phyloP scores from a whole-genome alignment of 2,797 vertebrate species.

The Galaxias olidus region DNA sequence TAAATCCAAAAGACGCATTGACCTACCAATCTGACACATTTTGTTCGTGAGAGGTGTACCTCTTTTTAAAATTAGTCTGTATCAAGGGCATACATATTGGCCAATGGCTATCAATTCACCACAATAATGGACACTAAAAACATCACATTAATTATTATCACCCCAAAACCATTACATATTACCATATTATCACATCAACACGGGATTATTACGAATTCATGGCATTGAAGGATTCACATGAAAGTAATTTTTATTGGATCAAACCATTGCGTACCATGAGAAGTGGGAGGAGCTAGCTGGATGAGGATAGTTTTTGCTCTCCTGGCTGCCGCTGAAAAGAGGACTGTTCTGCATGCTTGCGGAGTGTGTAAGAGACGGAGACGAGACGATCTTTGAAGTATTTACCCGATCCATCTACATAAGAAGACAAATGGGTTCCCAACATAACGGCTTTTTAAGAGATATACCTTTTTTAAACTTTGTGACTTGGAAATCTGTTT shows the following conservation, averaged over 20 bases:
- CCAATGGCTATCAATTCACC: no score
- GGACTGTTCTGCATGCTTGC: slow-evolving; percentile 9
- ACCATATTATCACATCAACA: no score
- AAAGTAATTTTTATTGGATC: background rate
- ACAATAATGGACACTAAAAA: no score
- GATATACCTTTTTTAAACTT: slow-evolving; percentile 5
- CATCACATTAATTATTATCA: no score
- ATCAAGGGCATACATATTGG: no score
- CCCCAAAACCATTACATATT: no score
- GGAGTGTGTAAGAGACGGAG: background rate
- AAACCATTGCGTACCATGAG: slow-evolving; percentile 33
- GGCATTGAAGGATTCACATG: background rate
- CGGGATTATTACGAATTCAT: background rate
- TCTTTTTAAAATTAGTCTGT: no score
- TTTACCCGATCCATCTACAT: background rate
- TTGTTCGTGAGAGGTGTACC: no score
- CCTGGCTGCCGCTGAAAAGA: slow-evolving; percentile 24
- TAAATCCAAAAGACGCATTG: slow-evolving; percentile 37
- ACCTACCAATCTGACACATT: slow-evolving; percentile 29
- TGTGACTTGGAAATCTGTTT: slow-evolving; percentile 19
- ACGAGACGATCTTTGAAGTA: slow-evolving; percentile 4
- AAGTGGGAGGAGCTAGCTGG: slow-evolving; percentile 2
- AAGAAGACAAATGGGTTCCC: slow-evolving; percentile 53
- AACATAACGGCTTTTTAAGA: background rate
- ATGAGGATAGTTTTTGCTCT: background rate